Percentiles rank a stretch among this genome's conserved stretches.
Conservation (phyloP, 2,888 invertebrate species). For the Drosophila conformis region DNA sequence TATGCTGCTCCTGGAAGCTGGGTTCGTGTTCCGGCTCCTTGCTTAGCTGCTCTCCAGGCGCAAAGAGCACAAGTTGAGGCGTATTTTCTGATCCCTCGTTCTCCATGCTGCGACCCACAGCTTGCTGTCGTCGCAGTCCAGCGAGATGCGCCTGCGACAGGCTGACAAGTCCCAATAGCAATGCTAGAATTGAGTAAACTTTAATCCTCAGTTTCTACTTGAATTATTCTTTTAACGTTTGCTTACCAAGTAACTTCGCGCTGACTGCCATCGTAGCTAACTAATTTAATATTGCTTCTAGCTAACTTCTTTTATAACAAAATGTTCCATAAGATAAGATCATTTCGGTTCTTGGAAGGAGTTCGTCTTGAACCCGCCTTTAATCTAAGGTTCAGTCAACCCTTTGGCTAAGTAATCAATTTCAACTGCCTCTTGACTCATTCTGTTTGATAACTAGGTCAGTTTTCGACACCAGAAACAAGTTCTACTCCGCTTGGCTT, state of each 20-base stretch:
- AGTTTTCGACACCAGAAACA: conserved; percentile 29
- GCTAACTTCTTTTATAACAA: conserved; percentile 53
- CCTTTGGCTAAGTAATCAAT: conserved; percentile 43
- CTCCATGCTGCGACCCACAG: conserved; percentile 54
- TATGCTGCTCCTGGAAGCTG: conserved; percentile 61
- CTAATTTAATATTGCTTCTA: conserved; percentile 26
- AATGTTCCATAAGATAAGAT: conserved; percentile 41
- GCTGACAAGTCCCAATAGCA: conserved; percentile 41
- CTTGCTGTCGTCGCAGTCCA: conserved; percentile 29
- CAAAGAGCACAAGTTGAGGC: conserved; percentile 66
- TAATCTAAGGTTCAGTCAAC: conserved; percentile 57
- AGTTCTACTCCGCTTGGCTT: conserved; percentile 29
- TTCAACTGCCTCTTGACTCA: conserved; percentile 24
- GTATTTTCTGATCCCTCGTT: conserved; percentile 13
- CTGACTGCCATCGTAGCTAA: conserved; percentile 47
- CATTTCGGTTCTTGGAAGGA: conserved; percentile 50
- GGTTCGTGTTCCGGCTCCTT: conserved; percentile 38
- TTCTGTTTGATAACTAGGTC: conserved; percentile 54
- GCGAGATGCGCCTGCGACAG: conserved; percentile 40
- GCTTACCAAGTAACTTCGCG: conserved; percentile 52
- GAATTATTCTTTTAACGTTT: neutral
- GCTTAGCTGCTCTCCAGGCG: conserved; percentile 57
- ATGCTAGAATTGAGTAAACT: conserved; percentile 3
- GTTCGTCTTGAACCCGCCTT: conserved; percentile 5
- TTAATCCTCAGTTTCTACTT: neutral